Conservation (phyloP, 2,888 invertebrate species). For the Ashinkailepas kermadecensis region DNA sequence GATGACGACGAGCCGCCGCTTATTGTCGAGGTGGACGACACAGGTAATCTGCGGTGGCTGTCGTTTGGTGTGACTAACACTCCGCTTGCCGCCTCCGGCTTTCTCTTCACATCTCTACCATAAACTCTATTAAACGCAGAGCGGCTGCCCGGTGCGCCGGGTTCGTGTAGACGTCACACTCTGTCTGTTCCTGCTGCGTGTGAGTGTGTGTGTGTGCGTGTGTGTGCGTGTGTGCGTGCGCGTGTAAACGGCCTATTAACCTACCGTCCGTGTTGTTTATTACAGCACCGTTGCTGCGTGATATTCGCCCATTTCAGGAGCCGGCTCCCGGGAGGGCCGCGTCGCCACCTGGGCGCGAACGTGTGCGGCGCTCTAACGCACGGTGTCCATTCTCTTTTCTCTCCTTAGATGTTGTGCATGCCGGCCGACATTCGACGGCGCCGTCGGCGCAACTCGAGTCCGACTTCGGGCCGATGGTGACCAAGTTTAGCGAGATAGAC, state of each 20-base stretch:
- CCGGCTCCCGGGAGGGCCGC: too few species aligned
- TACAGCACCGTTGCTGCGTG: not conserved
- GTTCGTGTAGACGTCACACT: too few species aligned
- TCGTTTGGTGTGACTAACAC: not conserved
- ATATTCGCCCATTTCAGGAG: not conserved
- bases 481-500: constrained; percentile 19
- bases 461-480: constrained; percentile 15
- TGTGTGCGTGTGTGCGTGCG: not conserved
- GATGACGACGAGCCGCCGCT: not conserved
- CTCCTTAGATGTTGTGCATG: constrained; percentile 27
- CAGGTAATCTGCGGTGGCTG: not conserved
- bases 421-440: constrained; percentile 4
- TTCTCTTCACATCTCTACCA: not conserved
- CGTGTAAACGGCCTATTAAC: too few species aligned
- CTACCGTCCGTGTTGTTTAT: not conserved
- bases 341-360: too few species aligned
- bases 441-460: constrained; percentile 24
- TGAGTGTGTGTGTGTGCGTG: not conserved
- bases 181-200: too few species aligned
- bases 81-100: not conserved
- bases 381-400: not conserved
- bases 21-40: not conserved
- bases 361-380: not conserved
- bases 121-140: too few species aligned
- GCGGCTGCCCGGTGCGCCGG: too few species aligned